These are phyloP conservation scores for Chrysaora quinquecirrha DNA, from an alignment of 30 jellyfish, hydroid and myxozoan genomes.

Conservation along the genomic window DNA sequence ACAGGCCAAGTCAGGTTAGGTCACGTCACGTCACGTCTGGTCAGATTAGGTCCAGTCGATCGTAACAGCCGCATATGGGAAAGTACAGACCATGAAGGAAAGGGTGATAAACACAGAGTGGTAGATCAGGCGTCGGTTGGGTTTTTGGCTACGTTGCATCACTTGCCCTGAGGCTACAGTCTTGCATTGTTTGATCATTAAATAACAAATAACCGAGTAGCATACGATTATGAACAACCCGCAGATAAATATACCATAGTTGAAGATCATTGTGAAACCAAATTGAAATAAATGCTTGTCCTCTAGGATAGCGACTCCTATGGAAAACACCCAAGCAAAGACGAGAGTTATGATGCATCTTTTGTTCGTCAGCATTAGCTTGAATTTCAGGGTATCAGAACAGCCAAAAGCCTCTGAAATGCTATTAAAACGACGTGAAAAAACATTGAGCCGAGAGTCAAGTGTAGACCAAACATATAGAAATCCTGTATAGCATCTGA, in stretches of 20 bases:
- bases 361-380: neutral
- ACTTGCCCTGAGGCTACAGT: neutral
- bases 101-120: neutral
- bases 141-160: neutral
- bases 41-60: neutral
- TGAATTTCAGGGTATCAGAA: neutral
- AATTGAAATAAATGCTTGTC: neutral
- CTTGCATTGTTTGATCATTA: neutral
- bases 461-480: neutral
- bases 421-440: neutral
- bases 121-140: neutral
- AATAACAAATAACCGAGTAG: neutral
- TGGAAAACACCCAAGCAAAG: neutral
- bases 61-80: neutral
- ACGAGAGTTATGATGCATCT: neutral
- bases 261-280: neutral
- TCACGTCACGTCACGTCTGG: too few species aligned
- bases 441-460: neutral
- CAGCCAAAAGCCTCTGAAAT: neutral
- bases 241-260: neutral
- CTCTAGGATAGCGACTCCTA: neutral
- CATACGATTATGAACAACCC: neutral
- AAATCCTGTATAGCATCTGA: neutral
- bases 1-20: too few species aligned
- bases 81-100: neutral